A percentile compares a stretch with the other conserved stretches of the same genome.
These are phyloP conservation scores for Austrolebias charrua DNA, from an alignment of 2,797 vertebrate genomes.

Conservation along the genomic window DNA sequence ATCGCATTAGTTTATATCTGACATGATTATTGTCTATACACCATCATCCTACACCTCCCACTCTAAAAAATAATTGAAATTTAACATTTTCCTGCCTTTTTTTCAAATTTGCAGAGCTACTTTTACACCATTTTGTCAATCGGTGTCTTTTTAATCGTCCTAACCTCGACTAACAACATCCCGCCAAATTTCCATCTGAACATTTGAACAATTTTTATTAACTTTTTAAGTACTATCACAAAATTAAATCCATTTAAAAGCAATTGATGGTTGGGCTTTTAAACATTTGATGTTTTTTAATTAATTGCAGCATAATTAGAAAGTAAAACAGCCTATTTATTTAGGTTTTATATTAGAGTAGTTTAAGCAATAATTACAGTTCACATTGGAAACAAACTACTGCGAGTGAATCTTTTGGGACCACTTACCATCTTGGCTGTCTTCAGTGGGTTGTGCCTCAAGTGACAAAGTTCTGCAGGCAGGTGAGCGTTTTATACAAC, in stretches of 20 bases:
- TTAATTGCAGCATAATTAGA: not conserved
- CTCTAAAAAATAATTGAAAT: not conserved
- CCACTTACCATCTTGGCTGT: slow-evolving; percentile 65
- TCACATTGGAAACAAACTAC: not conserved
- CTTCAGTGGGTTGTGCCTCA: slow-evolving; percentile 29
- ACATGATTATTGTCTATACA: not conserved
- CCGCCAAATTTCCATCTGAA: not conserved
- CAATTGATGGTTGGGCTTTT: not conserved
- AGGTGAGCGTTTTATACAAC: slow-evolving; percentile 48
- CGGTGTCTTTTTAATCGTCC: too few species aligned
- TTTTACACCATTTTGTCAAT: not conserved
- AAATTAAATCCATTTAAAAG: fast-evolving
- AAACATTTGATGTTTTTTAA: not conserved
- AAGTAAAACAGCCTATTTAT: not conserved
- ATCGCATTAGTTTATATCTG: not conserved
- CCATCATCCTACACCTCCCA: too few species aligned
- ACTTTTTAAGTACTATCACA: not conserved
- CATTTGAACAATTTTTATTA: not conserved
- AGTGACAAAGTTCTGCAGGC: slow-evolving; percentile 20
- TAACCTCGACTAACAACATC: not conserved
- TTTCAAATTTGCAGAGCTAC: not conserved
- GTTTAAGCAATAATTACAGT: not conserved
- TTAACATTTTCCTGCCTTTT: not conserved
- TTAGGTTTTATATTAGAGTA: not conserved
- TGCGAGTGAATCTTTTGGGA: not conserved